phyloP scores from a whole-genome alignment of 2,888 invertebrate species.

The Argyra leucocephala region DNA sequence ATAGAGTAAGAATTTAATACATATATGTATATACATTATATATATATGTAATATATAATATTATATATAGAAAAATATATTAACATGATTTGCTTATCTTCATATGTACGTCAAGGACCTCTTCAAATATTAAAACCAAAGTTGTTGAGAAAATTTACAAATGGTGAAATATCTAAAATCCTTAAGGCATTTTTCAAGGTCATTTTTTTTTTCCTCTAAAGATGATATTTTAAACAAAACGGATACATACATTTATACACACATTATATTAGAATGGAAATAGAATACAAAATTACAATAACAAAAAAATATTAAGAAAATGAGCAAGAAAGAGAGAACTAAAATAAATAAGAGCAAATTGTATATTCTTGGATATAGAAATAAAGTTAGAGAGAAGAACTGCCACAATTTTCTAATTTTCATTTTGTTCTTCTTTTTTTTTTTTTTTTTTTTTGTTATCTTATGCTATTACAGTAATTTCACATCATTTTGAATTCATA shows the following conservation, averaged over 20 bases:
- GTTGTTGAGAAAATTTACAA: neutral
- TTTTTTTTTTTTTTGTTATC: neutral
- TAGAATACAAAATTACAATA: no score
- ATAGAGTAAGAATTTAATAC: no score
- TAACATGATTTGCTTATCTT: neutral
- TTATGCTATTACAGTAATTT: no score
- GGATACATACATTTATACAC: neutral
- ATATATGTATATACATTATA: no score
- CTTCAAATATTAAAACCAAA: neutral
- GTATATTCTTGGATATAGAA: no score
- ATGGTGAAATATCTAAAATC: neutral
- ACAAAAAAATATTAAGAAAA: no score
- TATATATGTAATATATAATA: neutral
- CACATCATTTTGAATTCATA: no score
- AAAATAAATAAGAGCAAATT: no score
- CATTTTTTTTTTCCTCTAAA: neutral
- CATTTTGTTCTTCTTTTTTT: neutral
- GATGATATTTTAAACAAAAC: neutral
- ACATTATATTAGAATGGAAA: neutral
- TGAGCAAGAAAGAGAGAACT: no score
- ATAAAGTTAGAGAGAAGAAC: no score
- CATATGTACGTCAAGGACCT: neutral
- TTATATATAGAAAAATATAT: no score
- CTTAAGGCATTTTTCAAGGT: slow-evolving; percentile 4
- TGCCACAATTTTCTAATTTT: no score